Base-by-base conservation (phyloP, 2,797 vertebrate genomes). In the Scleropages formosus region DNA sequence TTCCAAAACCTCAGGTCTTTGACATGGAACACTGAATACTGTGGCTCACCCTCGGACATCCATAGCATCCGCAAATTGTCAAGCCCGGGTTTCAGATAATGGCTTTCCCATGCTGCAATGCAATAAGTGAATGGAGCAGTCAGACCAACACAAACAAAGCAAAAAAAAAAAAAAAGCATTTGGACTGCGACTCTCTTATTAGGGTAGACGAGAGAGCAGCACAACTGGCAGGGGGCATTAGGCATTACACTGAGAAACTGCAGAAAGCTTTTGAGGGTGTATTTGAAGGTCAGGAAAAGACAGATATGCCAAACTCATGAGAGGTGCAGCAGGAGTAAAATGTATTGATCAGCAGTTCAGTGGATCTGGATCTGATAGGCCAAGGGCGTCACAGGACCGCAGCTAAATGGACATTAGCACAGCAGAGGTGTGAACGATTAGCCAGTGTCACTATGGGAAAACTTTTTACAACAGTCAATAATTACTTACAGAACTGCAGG, bases 1-100 rank as follows among this genome's bases (percentile, higher is more conserved):
- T 69, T 78, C 78, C 73, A 80, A 84, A 83, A 65, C 64, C 60
- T 75, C 64, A 49, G 47, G 59, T 67, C 78, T 75, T 76, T 47
- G 58, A 74, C 74, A 53, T 26, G 74, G 31, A 77, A 63, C 77
- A 76, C 58, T 68, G 24, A 78, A 74, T 82, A 77, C 78, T 47
- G 75, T 72, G 72, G 67, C 62, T 46, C 59, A 44, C 80, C 65
- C 59, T 64, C 76, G 58, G 60, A 80, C 67, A 72, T 83, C 76
- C 78, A 78, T 78, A 75, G 74, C 74, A 82, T 80, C 80, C 53
- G 51, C 53, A 27, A 80, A 70, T 75, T 74, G 78, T 84, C 78
- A 81, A 67, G 68, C 69, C 82, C 80, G 31, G 68, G 74, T 75
- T 80, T 0, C 63, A 72, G 49, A 72, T 78, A 80, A 79, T 81